Base-by-base conservation (phyloP, 2,797 vertebrate species). In the Amphiprion clarkii region DNA sequence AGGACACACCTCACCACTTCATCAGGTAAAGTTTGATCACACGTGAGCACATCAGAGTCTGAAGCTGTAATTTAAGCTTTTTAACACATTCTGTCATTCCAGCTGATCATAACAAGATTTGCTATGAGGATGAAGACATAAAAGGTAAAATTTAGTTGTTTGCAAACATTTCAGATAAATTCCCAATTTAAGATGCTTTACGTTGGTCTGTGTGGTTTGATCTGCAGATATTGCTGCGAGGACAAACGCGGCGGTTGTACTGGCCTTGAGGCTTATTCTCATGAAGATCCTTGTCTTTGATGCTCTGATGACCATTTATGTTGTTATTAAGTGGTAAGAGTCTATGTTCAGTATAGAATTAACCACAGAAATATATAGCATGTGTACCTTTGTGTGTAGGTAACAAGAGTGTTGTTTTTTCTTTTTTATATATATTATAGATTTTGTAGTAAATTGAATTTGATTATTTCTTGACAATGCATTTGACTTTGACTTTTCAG, bases 251-350 rank as follows among this genome's bases (percentile, higher is more conserved):
- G 76, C 94, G 56, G 64, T 86, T 12, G 53, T 95, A 16, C 60
- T 90, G 69, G 61, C 49, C 67, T 55, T 95, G 63, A 93, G 94
- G 81, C 87, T 94, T 54, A 70, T 96, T 39, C 75, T 96, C 54
- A 54, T 94, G 44, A 96, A 96, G 87, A 90, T 73, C 67, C 68
- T 92, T 0, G 0, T 91, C 71, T 95, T 95, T 63, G 92, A 96
- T 75, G 63, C 89, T 23, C 67, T 96, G 78, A 89, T 95, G 82
- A 96, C 94, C 25, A 84, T 31, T 31, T 82, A 88, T 16, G 79
- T 82, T 39, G 87, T 94, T 64, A 90, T 94, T 55, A 94, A 93
- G 77, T 95, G 94, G 94, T 95, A 89, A 93, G 90, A 48, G 8
- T 49, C 12, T 44, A 6, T 53, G 33, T 52, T 29, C 31, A 16